Conservation (phyloP, 2,797 vertebrate genomes). For the Nyctalus aviator region DNA sequence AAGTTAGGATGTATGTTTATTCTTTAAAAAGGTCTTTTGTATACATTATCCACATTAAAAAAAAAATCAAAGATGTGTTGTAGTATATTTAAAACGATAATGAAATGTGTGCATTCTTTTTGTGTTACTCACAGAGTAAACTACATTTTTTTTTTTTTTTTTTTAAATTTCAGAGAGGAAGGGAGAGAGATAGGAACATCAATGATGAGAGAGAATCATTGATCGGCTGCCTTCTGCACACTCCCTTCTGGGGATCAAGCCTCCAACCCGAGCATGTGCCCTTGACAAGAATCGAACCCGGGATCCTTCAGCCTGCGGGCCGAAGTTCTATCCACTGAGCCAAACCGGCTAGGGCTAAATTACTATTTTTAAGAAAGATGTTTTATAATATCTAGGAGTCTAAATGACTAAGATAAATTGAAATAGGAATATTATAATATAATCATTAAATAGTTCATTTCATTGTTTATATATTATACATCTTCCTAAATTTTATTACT, state of each 20-base stretch:
- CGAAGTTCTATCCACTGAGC: too few species aligned
- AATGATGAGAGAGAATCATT: too few species aligned
- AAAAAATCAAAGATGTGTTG: conserved; percentile 8
- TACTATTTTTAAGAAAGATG: conserved; percentile 3
- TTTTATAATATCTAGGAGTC: conserved; percentile 25
- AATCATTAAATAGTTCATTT: conserved; percentile 21
- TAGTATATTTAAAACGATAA: conserved; percentile 9
- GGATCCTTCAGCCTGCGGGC: too few species aligned
- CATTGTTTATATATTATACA: background rate
- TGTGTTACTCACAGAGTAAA: conserved; percentile 9
- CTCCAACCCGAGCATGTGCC: too few species aligned
- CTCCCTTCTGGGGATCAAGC: too few species aligned
- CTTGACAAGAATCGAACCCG: too few species aligned
- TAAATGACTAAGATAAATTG: conserved; percentile 28
- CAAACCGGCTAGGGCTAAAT: background rate
- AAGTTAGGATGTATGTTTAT: conserved; percentile 5
- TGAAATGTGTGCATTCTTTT: conserved; percentile 5
- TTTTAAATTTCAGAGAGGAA: too few species aligned
- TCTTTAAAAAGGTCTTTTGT: conserved; percentile 19
- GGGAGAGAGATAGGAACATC: too few species aligned
- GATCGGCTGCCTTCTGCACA: too few species aligned
- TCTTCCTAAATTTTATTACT: conserved; percentile 55
- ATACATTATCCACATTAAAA: conserved; percentile 22
- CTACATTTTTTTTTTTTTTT: background rate
- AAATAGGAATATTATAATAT: conserved; percentile 36